A percentile compares a stretch with the other conserved stretches of the same genome.
phyloP scores from a whole-genome alignment of 2,113 vertebrate species.

The Menura novaehollandiae region DNA sequence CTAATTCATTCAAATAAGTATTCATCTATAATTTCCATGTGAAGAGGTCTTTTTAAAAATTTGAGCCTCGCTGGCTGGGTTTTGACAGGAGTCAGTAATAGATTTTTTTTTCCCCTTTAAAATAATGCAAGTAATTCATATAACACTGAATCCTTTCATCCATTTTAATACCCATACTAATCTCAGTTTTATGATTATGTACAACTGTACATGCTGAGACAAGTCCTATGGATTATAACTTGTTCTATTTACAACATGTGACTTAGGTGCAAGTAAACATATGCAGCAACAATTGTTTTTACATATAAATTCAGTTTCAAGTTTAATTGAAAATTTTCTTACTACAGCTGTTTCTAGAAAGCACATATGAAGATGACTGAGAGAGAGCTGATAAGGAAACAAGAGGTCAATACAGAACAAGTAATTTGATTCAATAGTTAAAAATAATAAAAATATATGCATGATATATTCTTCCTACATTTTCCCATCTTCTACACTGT shows the following conservation, averaged over 20 bases:
- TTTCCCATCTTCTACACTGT: neutral
- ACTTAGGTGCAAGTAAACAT: neutral
- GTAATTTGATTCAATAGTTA: neutral
- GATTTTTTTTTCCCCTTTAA: neutral
- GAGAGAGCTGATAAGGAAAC: neutral
- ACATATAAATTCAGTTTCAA: neutral
- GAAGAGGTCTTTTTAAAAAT: neutral
- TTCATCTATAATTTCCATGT: neutral
- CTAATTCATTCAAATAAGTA: neutral
- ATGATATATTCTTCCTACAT: neutral
- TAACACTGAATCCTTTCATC: neutral
- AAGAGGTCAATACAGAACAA: neutral
- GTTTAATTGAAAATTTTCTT: neutral
- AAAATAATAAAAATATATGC: neutral
- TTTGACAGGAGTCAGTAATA: neutral
- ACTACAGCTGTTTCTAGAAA: neutral
- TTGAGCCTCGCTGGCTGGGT: fast-evolving
- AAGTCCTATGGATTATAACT: neutral
- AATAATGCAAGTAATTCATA: neutral
- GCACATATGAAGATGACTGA: neutral
- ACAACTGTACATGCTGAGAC: neutral
- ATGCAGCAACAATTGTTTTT: neutral
- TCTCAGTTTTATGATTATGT: neutral
- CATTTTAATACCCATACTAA: neutral
- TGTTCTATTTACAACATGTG: neutral